phyloP scores from a whole-genome alignment of 2,888 invertebrate genomes.

The Cosmia trapezina region DNA sequence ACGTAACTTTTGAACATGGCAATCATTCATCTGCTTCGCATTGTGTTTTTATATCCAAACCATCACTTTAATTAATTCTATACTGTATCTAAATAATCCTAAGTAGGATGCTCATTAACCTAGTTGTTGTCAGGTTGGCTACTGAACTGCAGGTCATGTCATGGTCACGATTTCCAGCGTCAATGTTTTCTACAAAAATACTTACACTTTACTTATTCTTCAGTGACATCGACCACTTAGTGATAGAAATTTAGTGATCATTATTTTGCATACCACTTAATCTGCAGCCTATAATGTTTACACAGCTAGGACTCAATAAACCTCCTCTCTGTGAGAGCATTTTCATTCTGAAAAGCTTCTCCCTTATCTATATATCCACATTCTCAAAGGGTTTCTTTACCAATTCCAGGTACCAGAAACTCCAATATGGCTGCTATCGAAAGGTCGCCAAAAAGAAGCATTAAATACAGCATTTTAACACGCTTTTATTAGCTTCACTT shows the following conservation, averaged over 20 bases:
- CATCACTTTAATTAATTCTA: no score
- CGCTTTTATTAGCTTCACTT: no score
- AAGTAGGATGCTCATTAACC: conserved; percentile 12
- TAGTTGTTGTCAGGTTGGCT: conserved; percentile 15
- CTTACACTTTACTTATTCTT: not conserved
- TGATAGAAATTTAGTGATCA: not conserved
- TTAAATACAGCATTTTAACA: no score
- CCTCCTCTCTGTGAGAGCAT: no score
- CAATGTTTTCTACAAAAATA: not conserved
- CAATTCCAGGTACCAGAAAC: conserved; percentile 89
- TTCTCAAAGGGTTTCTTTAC: not conserved
- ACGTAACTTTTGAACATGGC: no score
- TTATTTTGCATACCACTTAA: not conserved
- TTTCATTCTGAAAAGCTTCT: not conserved
- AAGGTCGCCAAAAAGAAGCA: conserved; percentile 90
- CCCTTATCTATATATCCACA: not conserved
- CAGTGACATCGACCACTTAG: no score
- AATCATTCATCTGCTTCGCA: no score
- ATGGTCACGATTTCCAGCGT: not conserved
- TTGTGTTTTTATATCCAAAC: no score
- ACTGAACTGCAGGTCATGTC: not conserved
- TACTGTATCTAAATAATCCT: not conserved
- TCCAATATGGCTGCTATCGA: conserved; percentile 91
- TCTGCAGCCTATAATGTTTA: not conserved
- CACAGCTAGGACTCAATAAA: no score